Evolutionary conservation across 2,113 vertebrate species (phyloP).

Genomic region (Crotalus viridis): DNA sequence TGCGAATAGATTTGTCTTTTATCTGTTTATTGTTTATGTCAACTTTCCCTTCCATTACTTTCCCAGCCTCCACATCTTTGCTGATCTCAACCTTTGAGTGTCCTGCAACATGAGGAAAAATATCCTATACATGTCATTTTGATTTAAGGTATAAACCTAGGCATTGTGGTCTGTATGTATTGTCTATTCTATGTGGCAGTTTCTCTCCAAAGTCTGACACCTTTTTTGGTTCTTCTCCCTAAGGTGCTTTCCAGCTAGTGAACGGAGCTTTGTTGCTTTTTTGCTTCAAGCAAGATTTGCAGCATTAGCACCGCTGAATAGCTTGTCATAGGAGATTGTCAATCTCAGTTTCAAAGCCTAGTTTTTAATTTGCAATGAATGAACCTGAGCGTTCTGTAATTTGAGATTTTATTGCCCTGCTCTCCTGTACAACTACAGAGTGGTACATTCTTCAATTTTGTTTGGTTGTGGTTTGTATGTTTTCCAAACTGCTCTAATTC

Average conservation of each 20-base stretch:
- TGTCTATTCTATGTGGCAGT: not conserved
- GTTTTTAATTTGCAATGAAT: not conserved
- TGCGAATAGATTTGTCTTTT: not conserved
- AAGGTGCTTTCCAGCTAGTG: not conserved
- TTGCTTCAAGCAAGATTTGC: not conserved
- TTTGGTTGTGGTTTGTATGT: not conserved
- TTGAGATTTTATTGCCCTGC: not conserved
- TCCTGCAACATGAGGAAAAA: not conserved
- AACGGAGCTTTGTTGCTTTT: not conserved
- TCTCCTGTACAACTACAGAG: not conserved
- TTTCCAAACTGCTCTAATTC: constrained; percentile 25
- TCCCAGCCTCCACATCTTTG: not conserved
- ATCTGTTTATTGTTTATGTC: not conserved
- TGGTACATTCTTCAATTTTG: not conserved
- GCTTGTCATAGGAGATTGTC: not conserved
- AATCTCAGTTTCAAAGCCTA: not conserved
- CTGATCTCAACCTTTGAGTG: not conserved
- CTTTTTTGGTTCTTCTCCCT: not conserved
- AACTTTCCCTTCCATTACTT: not conserved
- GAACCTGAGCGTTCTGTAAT: not conserved
- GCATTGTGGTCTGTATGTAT: not conserved
- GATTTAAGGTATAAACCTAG: not conserved
- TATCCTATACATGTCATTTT: not conserved
- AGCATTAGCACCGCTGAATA: not conserved
- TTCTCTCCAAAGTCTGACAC: not conserved